Conservation (phyloP, 1,140 invertebrate species). For the Pachyrhynchus sulphureomaculatus region DNA sequence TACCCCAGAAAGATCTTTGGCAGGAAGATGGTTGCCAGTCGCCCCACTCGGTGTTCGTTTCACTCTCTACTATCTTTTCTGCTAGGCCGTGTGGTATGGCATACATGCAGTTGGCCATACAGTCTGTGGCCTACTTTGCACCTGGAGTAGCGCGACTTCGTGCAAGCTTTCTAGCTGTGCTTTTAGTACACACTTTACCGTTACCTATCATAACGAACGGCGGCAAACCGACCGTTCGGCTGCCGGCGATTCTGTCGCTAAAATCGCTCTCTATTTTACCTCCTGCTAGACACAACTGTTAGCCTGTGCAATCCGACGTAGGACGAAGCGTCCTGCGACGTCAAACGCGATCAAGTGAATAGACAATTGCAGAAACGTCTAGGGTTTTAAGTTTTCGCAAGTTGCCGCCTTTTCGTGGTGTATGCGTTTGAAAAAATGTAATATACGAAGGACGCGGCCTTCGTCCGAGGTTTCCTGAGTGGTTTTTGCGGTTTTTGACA, state of each 20-base stretch:
- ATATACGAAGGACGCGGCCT: background rate
- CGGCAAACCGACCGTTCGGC: background rate
- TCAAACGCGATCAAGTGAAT: too few relatives aligned
- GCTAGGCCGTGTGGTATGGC: conserved; percentile 19
- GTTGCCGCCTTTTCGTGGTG: conserved; percentile 4
- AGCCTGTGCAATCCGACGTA: conserved; percentile 1
- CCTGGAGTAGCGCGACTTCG: conserved; percentile 37
- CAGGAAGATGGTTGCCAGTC: conserved; percentile 30
- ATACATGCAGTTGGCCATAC: conserved; percentile 7
- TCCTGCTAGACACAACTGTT: background rate
- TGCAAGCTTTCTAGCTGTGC: conserved; percentile 42
- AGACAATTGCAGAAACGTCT: conserved; percentile 1
- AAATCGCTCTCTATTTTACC: background rate
- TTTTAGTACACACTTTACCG: conserved; percentile 51
- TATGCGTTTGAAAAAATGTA: conserved; percentile 2
- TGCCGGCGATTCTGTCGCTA: background rate
- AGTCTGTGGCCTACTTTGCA: conserved; percentile 50
- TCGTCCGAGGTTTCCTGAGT: conserved; percentile 1
- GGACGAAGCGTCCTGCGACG: conserved; percentile 13
- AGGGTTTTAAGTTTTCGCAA: conserved; percentile 10
- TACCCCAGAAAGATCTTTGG: background rate
- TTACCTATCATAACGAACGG: conserved; percentile 41
- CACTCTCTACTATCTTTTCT: conserved; percentile 27
- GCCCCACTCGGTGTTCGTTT: conserved; percentile 35
- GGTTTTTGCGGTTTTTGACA: background rate